Evolutionary conservation across 1,140 invertebrate species (phyloP).

Genomic region (Mycetomoellerius zeteki): DNA sequence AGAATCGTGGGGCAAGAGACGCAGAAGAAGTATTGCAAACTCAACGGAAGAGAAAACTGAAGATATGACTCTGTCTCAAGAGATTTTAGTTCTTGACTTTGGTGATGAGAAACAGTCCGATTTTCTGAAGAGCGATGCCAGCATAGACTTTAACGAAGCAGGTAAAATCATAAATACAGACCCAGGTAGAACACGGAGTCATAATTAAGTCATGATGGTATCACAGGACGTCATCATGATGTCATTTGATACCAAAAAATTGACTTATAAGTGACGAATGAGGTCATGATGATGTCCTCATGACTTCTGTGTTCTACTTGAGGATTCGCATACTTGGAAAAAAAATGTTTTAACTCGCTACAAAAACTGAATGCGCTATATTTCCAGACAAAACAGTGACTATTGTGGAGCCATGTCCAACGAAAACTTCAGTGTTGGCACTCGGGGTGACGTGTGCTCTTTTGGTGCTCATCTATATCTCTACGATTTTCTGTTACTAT

Average conservation of each 20-base stretch:
- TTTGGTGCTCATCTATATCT: slow-evolving; percentile 95
- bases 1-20: slow-evolving; percentile 96
- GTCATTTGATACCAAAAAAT: too few relatives aligned
- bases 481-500: slow-evolving; percentile 95
- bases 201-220: too few relatives aligned
- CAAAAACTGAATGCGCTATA: neutral
- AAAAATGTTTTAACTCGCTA: neutral
- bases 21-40: slow-evolving; percentile 90
- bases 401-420: slow-evolving; percentile 95
- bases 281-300: too few relatives aligned
- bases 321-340: neutral
- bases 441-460: slow-evolving; percentile 96
- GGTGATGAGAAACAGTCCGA: slow-evolving; percentile 95
- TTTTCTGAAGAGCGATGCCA: slow-evolving; percentile 92
- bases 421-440: slow-evolving; percentile 95
- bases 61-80: slow-evolving; percentile 97
- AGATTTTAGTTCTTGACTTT: slow-evolving; percentile 96
- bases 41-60: slow-evolving; percentile 90
- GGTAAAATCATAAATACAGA: slow-evolving; percentile 74
- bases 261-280: too few relatives aligned
- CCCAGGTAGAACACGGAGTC: too few relatives aligned
- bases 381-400: slow-evolving; percentile 94
- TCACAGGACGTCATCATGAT: too few relatives aligned
- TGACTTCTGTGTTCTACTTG: too few relatives aligned
- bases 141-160: slow-evolving; percentile 90